Evolutionary conservation across 92 coral and sea anemone genomes (phyloP), one percentile per base, ranked within the genome.

Genomic region (Epizoanthus scotinus): DNA sequence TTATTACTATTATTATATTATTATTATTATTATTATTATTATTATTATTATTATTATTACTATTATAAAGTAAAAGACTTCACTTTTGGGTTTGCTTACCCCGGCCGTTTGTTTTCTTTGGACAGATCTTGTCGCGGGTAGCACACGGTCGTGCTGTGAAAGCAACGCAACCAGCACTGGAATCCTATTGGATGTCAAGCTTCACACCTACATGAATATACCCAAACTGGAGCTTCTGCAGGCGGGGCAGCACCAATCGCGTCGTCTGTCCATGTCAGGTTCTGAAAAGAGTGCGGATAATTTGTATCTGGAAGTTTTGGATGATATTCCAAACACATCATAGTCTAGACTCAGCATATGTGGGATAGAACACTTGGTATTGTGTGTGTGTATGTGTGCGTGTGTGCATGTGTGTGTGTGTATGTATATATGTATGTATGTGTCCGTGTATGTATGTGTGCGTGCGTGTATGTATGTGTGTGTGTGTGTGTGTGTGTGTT

Each of bases 211-310:
- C 55, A 59, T 55, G 25, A 75, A 57, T 21, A 58, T 75, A n/a
- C 68, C 81, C 27, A 57, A 28, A 38, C 49, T 63, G 19, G 62
- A 22, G 26, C 34, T 75, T 15, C 6, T 75, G 21, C 67, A 75
- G 20, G 53, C 81, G 3, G 81, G 12, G 15, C 81, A 44, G 62
- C 78, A 25, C 15, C n/a, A 50, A n/a, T 22, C 62, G 52, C 81
- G 81, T 2, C 68, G 67, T 59, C 21, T 59, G 68, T 75, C 81
- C 13, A 17, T 55, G 57, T 27, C 81, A n/a, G 34, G 66, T 34
- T 75, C 81, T 29, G 81, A 75, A 34, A 75, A 75, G 61, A 75
- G 81, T 34, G 17, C 81, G 34, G 81, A 75, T 8, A 75, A 59
- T 34, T 36, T 59, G 81, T 75, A 75, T 38, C 40, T 73, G 49